Percentiles rank a stretch among this genome's conserved stretches.
Evolutionary conservation across 2,797 vertebrate species (phyloP).

Genomic region (Holocentrus rufus): DNA sequence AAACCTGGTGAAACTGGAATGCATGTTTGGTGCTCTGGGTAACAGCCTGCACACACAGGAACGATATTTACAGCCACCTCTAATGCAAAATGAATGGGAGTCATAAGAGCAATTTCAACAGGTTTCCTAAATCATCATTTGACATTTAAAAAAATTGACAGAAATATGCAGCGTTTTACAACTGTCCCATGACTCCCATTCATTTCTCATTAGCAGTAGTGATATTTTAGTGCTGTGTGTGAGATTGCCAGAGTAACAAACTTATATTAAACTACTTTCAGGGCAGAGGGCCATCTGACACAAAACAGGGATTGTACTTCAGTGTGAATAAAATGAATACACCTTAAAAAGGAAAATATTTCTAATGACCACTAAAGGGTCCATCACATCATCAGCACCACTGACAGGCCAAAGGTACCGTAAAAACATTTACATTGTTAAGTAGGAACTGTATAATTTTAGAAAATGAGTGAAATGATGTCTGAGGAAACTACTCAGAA

Average conservation of each 20-base stretch:
- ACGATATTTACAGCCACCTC: not conserved
- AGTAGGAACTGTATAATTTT: slow-evolving; percentile 11
- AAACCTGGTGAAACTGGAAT: slow-evolving; percentile 2
- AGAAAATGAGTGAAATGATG: slow-evolving; percentile 20
- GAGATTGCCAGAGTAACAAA: slow-evolving; percentile 59
- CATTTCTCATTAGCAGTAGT: not conserved
- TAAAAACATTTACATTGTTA: slow-evolving; percentile 36
- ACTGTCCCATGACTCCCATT: slow-evolving; percentile 16
- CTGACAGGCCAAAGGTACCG: slow-evolving; percentile 36
- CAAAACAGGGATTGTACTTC: slow-evolving; percentile 1
- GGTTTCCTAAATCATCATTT: slow-evolving; percentile 17
- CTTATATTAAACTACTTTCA: not conserved
- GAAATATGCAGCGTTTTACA: slow-evolving; percentile 30
- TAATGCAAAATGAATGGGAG: slow-evolving; percentile 13
- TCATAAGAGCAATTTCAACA: slow-evolving; percentile 15
- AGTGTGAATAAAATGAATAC: slow-evolving; percentile 30
- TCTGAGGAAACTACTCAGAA: slow-evolving; percentile 24
- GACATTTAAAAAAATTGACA: not conserved
- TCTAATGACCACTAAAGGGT: slow-evolving; percentile 27
- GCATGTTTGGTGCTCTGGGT: slow-evolving; percentile 56
- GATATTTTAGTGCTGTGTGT: slow-evolving; percentile 2
- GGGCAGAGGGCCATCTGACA: not conserved
- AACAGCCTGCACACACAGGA: not conserved
- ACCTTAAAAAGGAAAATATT: slow-evolving; percentile 44
- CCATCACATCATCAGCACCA: slow-evolving; percentile 28